Evolutionary conservation across 2,888 invertebrate genomes (phyloP).

Genomic region (Malthinus seriepunctatus): DNA sequence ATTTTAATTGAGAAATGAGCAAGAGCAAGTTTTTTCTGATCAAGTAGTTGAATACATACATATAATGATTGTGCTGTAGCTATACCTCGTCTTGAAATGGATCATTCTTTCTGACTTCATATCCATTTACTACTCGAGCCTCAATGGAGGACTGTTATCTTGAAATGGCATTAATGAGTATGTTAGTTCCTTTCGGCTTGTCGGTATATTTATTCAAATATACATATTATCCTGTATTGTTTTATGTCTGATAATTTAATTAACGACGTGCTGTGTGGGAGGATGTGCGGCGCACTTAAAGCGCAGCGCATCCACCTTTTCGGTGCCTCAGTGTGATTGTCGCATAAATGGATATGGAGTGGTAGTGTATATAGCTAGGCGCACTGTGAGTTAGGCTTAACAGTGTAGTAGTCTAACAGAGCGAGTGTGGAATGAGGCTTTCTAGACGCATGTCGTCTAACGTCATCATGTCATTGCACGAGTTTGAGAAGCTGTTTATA

Average conservation of each 20-base stretch:
- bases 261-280: slow-evolving; percentile 29
- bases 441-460: slow-evolving; percentile 55
- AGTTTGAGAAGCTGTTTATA: slow-evolving; percentile 80
- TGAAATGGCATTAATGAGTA: slow-evolving; percentile 30
- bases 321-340: slow-evolving; percentile 33
- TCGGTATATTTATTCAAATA: slow-evolving; percentile 17
- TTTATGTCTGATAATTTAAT: slow-evolving; percentile 23
- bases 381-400: slow-evolving; percentile 44
- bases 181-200: slow-evolving; percentile 30
- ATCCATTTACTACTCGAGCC: slow-evolving; percentile 43
- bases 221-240: slow-evolving; percentile 26
- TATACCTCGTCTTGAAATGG: slow-evolving; percentile 47
- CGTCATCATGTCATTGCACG: slow-evolving; percentile 71
- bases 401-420: slow-evolving; percentile 49
- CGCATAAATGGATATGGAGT: slow-evolving; percentile 47
- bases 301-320: slow-evolving; percentile 24
- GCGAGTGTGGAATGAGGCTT: slow-evolving; percentile 54
- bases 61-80: slow-evolving; percentile 53
- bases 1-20: slow-evolving; percentile 25
- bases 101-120: slow-evolving; percentile 49
- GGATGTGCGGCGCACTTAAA: slow-evolving; percentile 21
- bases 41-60: slow-evolving; percentile 44
- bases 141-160: slow-evolving; percentile 30
- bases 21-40: slow-evolving; percentile 42
- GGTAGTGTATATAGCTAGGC: slow-evolving; percentile 51